Base-by-base conservation (phyloP, 2,797 vertebrate species). In the Manis javanica region DNA sequence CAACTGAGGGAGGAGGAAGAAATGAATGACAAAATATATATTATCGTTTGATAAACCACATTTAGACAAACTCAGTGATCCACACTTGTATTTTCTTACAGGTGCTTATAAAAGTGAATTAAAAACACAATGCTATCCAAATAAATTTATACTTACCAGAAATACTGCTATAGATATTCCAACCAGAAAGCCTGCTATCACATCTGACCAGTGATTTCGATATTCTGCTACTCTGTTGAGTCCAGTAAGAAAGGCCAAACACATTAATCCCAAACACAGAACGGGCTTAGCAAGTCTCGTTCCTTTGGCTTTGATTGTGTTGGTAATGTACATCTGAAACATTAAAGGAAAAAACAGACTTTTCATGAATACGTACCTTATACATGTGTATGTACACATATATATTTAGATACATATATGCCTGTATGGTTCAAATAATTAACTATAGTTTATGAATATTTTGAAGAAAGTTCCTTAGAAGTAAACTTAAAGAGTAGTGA, bases 201-300 rank as follows among this genome's bases (percentile, higher is more conserved):
- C 99, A 87, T 99, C 99, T 1, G 99, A 99, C 99, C 99, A 99
- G 97, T 99, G 99, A 99, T 99, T 99, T 87, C 99, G 99, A 98
- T 99, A 99, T 97, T 99, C 99, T n/a, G 99, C 99, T 98, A 99
- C 99, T 90, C 99, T 99, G 99, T 99, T 99, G 96, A 99, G 98
- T 95, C 99, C 99, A 15, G 99, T 99, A 95, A 99, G 99, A 96
- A 99, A 99, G 75, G 99, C 99, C 99, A 99, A 98, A 96, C 99
- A 99, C 99, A 99, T 99, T 96, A 99, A 98, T 21, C 99, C 98
- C 87, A 99, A 98, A 86, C 99, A 99, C 61, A 99, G 98, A 85
- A 99, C 99, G 0, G 99, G 99, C 97, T 99, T 99, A 95, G 99
- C 99, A 95, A 99, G 99, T 94, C 99, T 99, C 74, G 99, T 99